phyloP scores from a whole-genome alignment of 2,113 vertebrate genomes.

The Poeciliopsis turrubarensis region DNA sequence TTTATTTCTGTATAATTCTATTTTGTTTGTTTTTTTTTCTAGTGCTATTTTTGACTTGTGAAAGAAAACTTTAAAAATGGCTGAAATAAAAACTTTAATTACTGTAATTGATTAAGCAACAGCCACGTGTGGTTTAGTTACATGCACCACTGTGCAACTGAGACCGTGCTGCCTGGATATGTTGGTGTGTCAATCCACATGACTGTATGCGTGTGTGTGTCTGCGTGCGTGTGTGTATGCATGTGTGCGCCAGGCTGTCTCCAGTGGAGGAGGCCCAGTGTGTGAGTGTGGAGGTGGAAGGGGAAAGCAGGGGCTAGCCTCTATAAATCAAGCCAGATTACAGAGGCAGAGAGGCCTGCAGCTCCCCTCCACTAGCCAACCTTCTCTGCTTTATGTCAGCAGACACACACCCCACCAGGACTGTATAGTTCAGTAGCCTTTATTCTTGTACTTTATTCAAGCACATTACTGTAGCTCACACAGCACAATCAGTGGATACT shows the following conservation, averaged over 20 bases:
- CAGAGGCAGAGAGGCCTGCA: slow-evolving; percentile 84
- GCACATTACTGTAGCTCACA: slow-evolving; percentile 2
- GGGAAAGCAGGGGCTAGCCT: slow-evolving; percentile 78
- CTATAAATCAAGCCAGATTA: slow-evolving; percentile 99
- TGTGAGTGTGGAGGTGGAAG: slow-evolving; percentile 69
- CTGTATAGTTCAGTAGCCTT: slow-evolving; percentile 16
- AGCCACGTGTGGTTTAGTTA: slow-evolving; percentile 61
- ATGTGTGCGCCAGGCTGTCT: slow-evolving; percentile 96
- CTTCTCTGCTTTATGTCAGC: slow-evolving; percentile 95
- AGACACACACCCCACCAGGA: slow-evolving; percentile 61
- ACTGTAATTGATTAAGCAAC: slow-evolving; percentile 44
- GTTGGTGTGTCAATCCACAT: slow-evolving; percentile 21
- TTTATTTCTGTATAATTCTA: no score
- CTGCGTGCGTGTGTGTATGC: slow-evolving; percentile 79
- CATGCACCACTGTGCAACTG: slow-evolving; percentile 63
- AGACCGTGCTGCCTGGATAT: slow-evolving; percentile 45
- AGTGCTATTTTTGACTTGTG: no score
- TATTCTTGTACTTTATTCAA: not conserved
- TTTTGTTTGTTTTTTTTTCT: no score
- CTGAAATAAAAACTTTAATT: no score
- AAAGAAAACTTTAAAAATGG: no score
- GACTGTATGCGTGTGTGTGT: slow-evolving; percentile 67
- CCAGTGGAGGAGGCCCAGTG: slow-evolving; percentile 90
- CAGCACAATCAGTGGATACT: not conserved
- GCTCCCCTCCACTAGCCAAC: slow-evolving; percentile 87